Evolutionary conservation across 1,140 invertebrate species (phyloP).

Genomic region (Condylostylus longicornis): DNA sequence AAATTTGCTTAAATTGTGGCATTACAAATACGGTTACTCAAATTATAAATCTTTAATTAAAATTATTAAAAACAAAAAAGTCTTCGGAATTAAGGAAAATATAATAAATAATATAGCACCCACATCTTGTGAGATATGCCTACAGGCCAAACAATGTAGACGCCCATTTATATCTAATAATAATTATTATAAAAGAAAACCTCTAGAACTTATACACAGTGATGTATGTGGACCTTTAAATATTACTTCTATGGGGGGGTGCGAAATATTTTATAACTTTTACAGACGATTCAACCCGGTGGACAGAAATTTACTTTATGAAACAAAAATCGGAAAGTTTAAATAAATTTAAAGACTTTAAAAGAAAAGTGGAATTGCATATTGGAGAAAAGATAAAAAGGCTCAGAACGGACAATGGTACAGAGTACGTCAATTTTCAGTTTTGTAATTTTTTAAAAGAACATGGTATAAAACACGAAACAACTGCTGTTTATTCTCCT

Average conservation of each 20-base stretch:
- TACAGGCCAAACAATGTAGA: not conserved
- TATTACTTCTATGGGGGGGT: conserved; percentile 6
- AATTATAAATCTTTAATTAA: too few species aligned
- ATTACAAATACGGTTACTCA: too few species aligned
- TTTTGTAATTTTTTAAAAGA: conserved; percentile 15
- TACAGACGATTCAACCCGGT: conserved; percentile 19
- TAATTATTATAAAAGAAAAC: not conserved
- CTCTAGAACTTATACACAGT: conserved; percentile 1
- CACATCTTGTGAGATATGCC: not conserved
- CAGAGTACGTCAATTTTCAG: conserved; percentile 16
- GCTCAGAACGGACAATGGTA: conserved; percentile 19
- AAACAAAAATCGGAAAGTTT: not conserved
- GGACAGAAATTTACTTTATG: conserved; percentile 5
- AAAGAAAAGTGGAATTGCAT: conserved; percentile 13
- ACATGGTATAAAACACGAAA: conserved; percentile 9
- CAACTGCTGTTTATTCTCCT: conserved; percentile 19
- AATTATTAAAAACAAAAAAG: too few species aligned
- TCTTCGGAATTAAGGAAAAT: too few species aligned
- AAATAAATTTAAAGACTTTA: conserved; percentile 5
- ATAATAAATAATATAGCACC: too few species aligned
- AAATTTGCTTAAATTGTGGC: too few species aligned
- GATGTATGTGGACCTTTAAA: conserved; percentile 14
- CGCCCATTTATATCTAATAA: not conserved
- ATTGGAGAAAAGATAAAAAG: conserved; percentile 13
- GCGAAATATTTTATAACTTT: conserved; percentile 19